These are phyloP conservation scores for Eonycteris spelaea DNA, from an alignment of 2,113 vertebrate species.

Conservation along the genomic window DNA sequence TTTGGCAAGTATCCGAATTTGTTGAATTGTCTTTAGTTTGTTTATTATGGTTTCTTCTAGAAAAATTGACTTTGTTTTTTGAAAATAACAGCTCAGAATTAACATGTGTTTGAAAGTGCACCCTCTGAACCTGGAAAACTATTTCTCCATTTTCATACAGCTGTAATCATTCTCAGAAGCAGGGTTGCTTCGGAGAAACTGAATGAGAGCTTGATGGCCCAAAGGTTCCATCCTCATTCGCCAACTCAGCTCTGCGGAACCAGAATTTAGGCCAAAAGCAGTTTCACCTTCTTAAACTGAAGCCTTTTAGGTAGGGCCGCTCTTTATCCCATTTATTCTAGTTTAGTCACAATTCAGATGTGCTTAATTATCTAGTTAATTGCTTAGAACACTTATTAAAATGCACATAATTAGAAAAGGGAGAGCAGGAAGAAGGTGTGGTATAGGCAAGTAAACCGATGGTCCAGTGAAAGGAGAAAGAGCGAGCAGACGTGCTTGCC, in stretches of 20 bases:
- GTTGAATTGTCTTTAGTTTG: not conserved
- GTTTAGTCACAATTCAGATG: constrained; percentile 9
- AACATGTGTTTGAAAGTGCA: constrained; percentile 1
- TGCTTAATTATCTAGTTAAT: constrained; percentile 58
- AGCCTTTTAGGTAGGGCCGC: not conserved
- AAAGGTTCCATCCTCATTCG: not conserved
- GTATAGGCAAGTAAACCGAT: not conserved
- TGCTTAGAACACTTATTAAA: constrained; percentile 51
- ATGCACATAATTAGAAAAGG: constrained; percentile 1
- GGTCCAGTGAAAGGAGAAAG: fast-evolving
- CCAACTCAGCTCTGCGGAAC: not conserved
- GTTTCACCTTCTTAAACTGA: not conserved
- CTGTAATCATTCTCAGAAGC: not conserved
- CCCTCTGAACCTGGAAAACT: not conserved
- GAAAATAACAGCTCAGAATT: constrained; percentile 1
- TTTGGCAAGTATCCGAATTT: not conserved
- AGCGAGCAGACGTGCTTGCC: not conserved
- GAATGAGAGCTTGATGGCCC: not conserved
- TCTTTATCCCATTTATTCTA: not conserved
- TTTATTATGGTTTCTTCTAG: not conserved
- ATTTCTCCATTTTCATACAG: not conserved
- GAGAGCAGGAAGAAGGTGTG: not conserved
- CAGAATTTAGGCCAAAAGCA: constrained; percentile 21
- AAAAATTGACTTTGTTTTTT: constrained; percentile 9
- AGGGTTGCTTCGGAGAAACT: not conserved